Evolutionary conservation across 2,888 invertebrate species (phyloP), one percentile per base, ranked within the genome.

Genomic region (Scaptomyza flava): DNA sequence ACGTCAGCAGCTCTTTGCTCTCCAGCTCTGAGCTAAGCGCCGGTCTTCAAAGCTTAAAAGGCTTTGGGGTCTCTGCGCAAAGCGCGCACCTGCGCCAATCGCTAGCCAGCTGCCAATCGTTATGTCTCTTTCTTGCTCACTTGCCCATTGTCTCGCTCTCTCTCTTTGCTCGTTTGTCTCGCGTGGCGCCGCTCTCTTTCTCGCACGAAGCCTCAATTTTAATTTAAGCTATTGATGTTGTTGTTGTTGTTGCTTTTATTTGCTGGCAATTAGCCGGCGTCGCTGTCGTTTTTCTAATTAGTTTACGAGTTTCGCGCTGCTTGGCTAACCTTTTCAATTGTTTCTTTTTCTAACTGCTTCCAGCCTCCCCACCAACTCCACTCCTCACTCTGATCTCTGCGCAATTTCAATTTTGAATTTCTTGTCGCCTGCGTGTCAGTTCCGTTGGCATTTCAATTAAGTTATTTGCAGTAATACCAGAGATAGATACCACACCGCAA

Each of bases 381-480:
- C n/a, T 48, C 42, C 33, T 0, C 31, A 9, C 5, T 11, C 31
- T 45, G 27, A 38, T 45, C 33, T 33, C 78, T 72, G 81, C 71
- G 79, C 77, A 73, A 84, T 79, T 82, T 87, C 79, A 84, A 82
- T 82, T 87, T 82, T 77, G 27, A 27, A 27, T 27, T 87, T 82
- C 84, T 84, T 72, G 76, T 80, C 36, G 36, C 5, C 86, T 79
- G 83, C 88, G 83, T 82, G 88, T 85, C 88, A 84, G 77, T 83
- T 84, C 66, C 88, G 86, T 88, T 85, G 89, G 83, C 85, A 88
- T 89, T 89, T 89, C 89, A 81, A 89, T 89, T 89, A 87, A 89
- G 89, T 81, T 83, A 88, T 85, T 88, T 88, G 54, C n/a, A 9
- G 74, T 9, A 4, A 27, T 12, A 17, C 17, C 1, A 17, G 36